Conservation (phyloP, 2,113 vertebrate species). For the Lethenteron reissneri region DNA sequence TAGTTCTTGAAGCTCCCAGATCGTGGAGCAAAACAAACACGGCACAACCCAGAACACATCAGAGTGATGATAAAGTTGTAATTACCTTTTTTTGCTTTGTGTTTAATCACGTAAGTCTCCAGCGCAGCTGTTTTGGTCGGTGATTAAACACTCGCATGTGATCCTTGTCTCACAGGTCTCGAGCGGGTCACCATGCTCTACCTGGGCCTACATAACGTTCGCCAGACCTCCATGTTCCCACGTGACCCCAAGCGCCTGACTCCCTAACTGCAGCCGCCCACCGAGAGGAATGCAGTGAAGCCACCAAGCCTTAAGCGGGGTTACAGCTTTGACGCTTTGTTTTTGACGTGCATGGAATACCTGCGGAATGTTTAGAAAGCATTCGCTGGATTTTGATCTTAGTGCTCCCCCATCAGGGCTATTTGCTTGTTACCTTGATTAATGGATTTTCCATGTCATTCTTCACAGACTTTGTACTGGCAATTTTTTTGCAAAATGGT, state of each 20-base stretch:
- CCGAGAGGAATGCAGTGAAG: not conserved
- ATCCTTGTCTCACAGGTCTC: slow-evolving; percentile 30
- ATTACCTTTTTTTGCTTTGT: not conserved
- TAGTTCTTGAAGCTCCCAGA: too few relatives aligned
- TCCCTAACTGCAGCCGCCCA: slow-evolving; percentile 26
- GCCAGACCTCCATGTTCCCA: slow-evolving; percentile 96
- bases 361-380: too few relatives aligned
- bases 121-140: too few relatives aligned
- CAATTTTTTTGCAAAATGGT: too few relatives aligned
- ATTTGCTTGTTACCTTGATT: too few relatives aligned
- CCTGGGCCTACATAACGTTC: slow-evolving; percentile 74
- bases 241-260: slow-evolving; percentile 89
- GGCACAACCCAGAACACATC: too few relatives aligned
- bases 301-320: not conserved
- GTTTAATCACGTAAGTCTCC: not conserved
- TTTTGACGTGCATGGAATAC: not conserved
- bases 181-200: slow-evolving; percentile 96
- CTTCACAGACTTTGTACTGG: too few relatives aligned
- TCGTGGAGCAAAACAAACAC: too few relatives aligned
- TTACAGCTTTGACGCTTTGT: not conserved
- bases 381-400: too few relatives aligned
- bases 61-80: not conserved
- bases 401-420: too few relatives aligned
- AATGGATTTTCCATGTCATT: too few relatives aligned
- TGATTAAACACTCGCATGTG: too few relatives aligned